phyloP scores from a whole-genome alignment of 30 jellyfish, hydroid and myxozoan species.

The Chrysaora quinquecirrha region DNA sequence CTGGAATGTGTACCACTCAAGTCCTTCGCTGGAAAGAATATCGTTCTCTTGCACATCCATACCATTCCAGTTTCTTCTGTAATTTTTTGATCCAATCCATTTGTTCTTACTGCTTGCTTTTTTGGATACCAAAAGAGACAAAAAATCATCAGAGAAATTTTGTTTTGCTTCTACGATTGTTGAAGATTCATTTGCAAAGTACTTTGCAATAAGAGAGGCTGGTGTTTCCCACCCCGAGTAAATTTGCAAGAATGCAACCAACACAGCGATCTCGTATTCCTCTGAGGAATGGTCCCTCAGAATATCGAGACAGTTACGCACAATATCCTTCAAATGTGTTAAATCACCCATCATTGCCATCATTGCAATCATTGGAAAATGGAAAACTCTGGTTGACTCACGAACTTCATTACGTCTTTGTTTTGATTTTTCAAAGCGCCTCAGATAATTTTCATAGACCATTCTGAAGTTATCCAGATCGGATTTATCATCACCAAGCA shows the following conservation, averaged over 20 bases:
- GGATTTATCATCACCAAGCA: slow-evolving; percentile 11
- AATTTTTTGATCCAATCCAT: slow-evolving; percentile 22
- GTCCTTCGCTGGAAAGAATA: not conserved
- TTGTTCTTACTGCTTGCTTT: slow-evolving; percentile 29
- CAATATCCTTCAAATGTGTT: slow-evolving; percentile 21
- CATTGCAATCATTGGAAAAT: slow-evolving; percentile 71
- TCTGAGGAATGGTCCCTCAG: slow-evolving; percentile 1
- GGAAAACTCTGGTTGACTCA: slow-evolving; percentile 23
- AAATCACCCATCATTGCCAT: slow-evolving; percentile 65
- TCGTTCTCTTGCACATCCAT: not conserved
- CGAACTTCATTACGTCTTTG: not conserved
- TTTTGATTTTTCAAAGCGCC: slow-evolving; percentile 6
- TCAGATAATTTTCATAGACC: slow-evolving; percentile 13
- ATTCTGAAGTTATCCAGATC: slow-evolving; percentile 20
- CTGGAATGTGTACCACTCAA: slow-evolving; percentile 46
- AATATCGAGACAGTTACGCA: slow-evolving; percentile 21
- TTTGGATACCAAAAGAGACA: slow-evolving; percentile 41
- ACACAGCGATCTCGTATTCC: slow-evolving; percentile 53
- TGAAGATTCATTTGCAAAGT: slow-evolving; percentile 6
- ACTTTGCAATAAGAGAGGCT: slow-evolving; percentile 38
- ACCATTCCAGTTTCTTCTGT: not conserved
- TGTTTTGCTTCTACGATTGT: slow-evolving; percentile 27
- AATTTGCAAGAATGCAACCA: slow-evolving; percentile 49
- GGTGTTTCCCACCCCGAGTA: slow-evolving; percentile 53
- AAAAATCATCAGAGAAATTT: slow-evolving; percentile 22